Evolutionary conservation across 2,888 invertebrate genomes (phyloP).

Genomic region (Pollenia angustigena): DNA sequence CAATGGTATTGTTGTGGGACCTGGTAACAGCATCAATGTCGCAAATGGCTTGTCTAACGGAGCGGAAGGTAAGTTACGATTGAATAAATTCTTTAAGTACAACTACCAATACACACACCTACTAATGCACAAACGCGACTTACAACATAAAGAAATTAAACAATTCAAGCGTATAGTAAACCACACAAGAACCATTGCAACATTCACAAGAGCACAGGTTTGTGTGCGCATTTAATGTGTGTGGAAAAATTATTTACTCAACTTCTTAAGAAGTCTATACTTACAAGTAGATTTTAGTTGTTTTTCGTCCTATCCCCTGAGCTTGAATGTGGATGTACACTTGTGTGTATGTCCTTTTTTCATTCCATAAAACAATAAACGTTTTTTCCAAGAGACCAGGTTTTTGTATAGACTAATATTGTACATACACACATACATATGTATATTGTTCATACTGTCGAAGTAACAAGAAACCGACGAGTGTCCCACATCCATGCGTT

Average conservation of each 20-base stretch:
- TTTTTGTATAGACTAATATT: slow-evolving; percentile 21
- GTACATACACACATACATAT: background rate
- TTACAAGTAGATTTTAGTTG: slow-evolving; percentile 6
- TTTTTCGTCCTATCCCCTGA: background rate
- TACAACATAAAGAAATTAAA: slow-evolving; percentile 63
- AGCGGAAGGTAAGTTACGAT: slow-evolving; percentile 83
- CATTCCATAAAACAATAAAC: slow-evolving; percentile 53
- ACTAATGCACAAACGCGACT: slow-evolving; percentile 34
- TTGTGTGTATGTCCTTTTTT: slow-evolving; percentile 13
- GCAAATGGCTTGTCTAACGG: slow-evolving; percentile 81
- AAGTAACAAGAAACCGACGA: slow-evolving; percentile 57
- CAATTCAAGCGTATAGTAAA: slow-evolving; percentile 67
- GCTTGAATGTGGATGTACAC: slow-evolving; percentile 25
- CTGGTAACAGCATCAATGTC: slow-evolving; percentile 77
- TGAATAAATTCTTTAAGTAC: slow-evolving; percentile 79
- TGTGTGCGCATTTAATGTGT: slow-evolving; percentile 33
- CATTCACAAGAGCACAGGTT: slow-evolving; percentile 28
- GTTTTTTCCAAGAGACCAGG: slow-evolving; percentile 38
- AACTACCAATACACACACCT: slow-evolving; percentile 52
- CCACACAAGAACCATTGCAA: slow-evolving; percentile 52
- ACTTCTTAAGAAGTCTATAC: slow-evolving; percentile 60
- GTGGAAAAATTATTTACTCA: slow-evolving; percentile 57
- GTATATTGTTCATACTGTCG: slow-evolving; percentile 37
- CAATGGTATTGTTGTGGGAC: slow-evolving; percentile 80
- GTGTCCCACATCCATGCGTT: slow-evolving; percentile 14